These are phyloP conservation scores for Tenthredo livida DNA, from an alignment of 2,888 invertebrate species.

Conservation along the genomic window DNA sequence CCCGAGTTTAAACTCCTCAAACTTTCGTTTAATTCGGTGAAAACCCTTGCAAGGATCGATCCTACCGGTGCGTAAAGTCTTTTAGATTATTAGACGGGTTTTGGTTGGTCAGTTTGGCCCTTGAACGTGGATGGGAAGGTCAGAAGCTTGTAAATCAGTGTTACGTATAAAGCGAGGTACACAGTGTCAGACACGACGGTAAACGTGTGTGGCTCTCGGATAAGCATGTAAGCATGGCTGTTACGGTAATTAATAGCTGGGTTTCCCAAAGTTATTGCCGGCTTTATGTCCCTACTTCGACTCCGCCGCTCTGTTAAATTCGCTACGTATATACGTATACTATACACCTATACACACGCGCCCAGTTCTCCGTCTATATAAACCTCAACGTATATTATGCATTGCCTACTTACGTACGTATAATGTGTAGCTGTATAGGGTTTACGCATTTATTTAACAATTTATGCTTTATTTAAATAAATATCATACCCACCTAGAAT, in stretches of 20 bases:
- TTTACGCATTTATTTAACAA: constrained; percentile 60
- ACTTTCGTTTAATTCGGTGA: constrained; percentile 39
- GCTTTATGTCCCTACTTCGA: constrained; percentile 60
- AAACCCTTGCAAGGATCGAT: constrained; percentile 60
- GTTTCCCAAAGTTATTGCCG: constrained; percentile 62
- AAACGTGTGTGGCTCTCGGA: constrained; percentile 56
- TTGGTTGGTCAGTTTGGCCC: constrained; percentile 26
- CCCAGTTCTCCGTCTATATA: not conserved
- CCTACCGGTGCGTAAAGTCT: constrained; percentile 48
- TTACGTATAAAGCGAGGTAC: constrained; percentile 32
- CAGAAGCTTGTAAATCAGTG: constrained; percentile 43
- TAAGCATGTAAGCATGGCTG: constrained; percentile 63
- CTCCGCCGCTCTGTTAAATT: constrained; percentile 31
- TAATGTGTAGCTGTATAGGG: not conserved
- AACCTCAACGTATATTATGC: constrained; percentile 32
- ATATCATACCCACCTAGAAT: constrained; percentile 62
- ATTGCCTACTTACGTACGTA: constrained; percentile 35
- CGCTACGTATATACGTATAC: constrained; percentile 4
- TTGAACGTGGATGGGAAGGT: constrained; percentile 11
- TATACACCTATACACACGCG: not conserved
- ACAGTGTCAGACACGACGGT: constrained; percentile 46
- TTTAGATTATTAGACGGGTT: constrained; percentile 26
- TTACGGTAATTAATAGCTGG: constrained; percentile 66
- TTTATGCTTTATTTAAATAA: constrained; percentile 58
- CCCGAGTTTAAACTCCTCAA: constrained; percentile 22